Percentiles rank a stretch among this genome's conserved stretches.
Evolutionary conservation across 2,797 vertebrate genomes (phyloP).

Genomic region (Acestrorhynchus altus): DNA sequence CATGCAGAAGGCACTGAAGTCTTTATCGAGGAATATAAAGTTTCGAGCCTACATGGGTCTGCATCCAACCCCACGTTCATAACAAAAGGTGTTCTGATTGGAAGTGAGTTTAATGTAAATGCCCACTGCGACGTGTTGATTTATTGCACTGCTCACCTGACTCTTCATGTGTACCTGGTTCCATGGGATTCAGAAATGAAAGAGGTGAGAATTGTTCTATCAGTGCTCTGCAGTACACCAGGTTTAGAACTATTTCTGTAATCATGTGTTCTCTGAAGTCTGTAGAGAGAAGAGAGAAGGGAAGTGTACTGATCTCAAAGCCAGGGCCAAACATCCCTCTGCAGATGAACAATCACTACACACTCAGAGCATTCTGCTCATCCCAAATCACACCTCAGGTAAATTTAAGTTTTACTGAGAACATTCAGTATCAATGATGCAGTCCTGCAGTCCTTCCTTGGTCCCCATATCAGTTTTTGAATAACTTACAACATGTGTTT

Average conservation of each 20-base stretch:
- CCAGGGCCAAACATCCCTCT: background rate
- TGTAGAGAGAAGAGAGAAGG: background rate
- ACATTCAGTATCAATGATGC: too few species aligned
- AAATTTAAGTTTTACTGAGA: background rate
- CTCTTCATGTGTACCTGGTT: constrained; percentile 52
- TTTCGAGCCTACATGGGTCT: constrained; percentile 47
- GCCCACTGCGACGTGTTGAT: constrained; percentile 46
- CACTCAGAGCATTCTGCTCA: background rate
- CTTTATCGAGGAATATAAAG: constrained; percentile 44
- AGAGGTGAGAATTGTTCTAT: constrained; percentile 35
- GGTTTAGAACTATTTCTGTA: background rate
- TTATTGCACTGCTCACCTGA: constrained; percentile 47
- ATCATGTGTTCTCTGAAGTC: background rate
- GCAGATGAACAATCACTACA: constrained; percentile 1
- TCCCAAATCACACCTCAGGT: constrained; percentile 6
- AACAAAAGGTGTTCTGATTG: constrained; percentile 38
- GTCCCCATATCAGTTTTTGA: too few species aligned
- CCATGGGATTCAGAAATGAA: constrained; percentile 37
- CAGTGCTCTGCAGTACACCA: too few species aligned
- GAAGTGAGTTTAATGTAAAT: constrained; percentile 6
- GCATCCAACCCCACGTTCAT: constrained; percentile 35
- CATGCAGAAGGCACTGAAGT: constrained; percentile 37
- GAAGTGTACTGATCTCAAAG: background rate
- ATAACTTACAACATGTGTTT: too few species aligned
- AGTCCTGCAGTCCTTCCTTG: too few species aligned